These are phyloP conservation scores for Proterorhinus semilunaris DNA, from an alignment of 2,113 vertebrate genomes.

Conservation along the genomic window DNA sequence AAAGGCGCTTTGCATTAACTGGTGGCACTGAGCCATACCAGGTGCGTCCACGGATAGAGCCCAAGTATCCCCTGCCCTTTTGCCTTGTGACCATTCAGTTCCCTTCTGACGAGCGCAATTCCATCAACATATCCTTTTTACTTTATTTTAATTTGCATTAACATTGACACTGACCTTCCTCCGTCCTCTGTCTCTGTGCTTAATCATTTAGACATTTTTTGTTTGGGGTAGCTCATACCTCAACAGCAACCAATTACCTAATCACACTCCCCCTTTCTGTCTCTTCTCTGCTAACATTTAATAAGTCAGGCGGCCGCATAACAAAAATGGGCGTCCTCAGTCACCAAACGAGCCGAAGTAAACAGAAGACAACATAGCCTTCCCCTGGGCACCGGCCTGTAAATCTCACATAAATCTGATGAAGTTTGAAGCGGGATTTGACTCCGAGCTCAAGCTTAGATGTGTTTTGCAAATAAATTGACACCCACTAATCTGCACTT, in stretches of 20 bases:
- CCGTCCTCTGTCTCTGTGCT: no score
- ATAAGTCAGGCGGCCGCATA: background rate
- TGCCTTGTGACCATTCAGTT: no score
- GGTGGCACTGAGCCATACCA: background rate
- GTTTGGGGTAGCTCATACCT: background rate
- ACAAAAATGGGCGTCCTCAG: slow-evolving; percentile 17
- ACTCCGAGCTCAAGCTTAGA: slow-evolving; percentile 40
- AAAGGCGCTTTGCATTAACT: background rate
- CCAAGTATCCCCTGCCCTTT: no score
- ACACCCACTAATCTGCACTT: slow-evolving; percentile 45
- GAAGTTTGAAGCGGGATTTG: slow-evolving; percentile 35
- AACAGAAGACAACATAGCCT: slow-evolving; percentile 35
- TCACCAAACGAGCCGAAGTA: slow-evolving; percentile 26
- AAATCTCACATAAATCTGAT: slow-evolving; percentile 30
- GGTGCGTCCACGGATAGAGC: background rate
- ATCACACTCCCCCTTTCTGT: background rate
- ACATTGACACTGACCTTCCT: no score
- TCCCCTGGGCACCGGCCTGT: slow-evolving; percentile 37
- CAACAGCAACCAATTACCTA: background rate
- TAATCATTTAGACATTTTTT: no score
- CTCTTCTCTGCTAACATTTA: background rate
- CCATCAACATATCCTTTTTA: no score
- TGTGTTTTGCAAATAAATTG: slow-evolving; percentile 52
- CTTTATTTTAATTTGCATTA: no score
- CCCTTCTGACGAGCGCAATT: no score